Conservation (phyloP, 2,113 vertebrate genomes). For the Pan troglodytes region NHGRI_mPanTro3-v2.1_pri NC_072419.2:43251001-43251500, state of each 20-base stretch:
- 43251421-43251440: too few species aligned
- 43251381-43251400: too few species aligned
- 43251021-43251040: neutral
- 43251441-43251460: too few species aligned
- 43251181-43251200: conserved; percentile 17
- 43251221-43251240: neutral
- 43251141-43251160: conserved; percentile 3
- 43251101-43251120: neutral
- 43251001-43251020: conserved; percentile 8
- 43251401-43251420: too few species aligned
- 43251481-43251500: too few species aligned
- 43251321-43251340: too few species aligned
- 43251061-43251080: neutral
- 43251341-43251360: too few species aligned
- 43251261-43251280: neutral
- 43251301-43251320: neutral
- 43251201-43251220: neutral
- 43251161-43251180: neutral
- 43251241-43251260: neutral
- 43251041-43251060: neutral
- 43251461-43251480: too few species aligned
- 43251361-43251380: too few species aligned
- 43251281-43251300: neutral
- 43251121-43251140: neutral
- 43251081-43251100: neutral